A percentile compares a stretch with the other conserved stretches of the same genome.
These are phyloP conservation scores for Lichenostomus cassidix DNA, from an alignment of 2,113 vertebrate species.

Conservation along the genomic window DNA sequence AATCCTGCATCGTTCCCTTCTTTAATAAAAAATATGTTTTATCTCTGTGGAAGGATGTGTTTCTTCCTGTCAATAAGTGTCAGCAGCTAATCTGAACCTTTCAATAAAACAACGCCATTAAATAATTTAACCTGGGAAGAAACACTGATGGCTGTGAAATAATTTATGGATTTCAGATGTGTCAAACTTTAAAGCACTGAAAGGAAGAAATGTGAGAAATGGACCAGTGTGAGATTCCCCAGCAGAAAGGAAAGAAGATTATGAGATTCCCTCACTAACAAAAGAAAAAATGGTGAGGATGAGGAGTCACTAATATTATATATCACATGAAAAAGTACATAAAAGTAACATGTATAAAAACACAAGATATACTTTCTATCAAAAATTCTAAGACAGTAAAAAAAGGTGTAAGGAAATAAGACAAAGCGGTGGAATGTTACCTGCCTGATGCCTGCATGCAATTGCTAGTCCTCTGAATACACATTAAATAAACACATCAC, in stretches of 20 bases:
- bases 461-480: neutral
- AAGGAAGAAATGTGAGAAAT: slow-evolving; percentile 33
- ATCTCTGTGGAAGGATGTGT: slow-evolving; percentile 53
- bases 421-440: neutral
- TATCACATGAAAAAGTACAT: neutral
- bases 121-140: slow-evolving; percentile 75
- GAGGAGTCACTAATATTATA: neutral
- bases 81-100: slow-evolving; percentile 72
- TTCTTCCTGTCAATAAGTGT: slow-evolving; percentile 74
- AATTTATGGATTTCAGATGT: slow-evolving; percentile 74
- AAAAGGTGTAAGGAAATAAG: neutral
- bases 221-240: neutral
- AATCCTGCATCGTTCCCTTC: slow-evolving; percentile 28
- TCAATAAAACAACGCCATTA: slow-evolving; percentile 75
- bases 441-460: neutral
- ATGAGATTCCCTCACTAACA: neutral
- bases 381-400: neutral
- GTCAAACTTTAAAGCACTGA: slow-evolving; percentile 66
- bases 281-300: neutral
- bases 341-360: neutral
- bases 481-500: neutral
- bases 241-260: neutral
- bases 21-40: slow-evolving; percentile 71
- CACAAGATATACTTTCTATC: neutral
- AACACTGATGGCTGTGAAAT: slow-evolving; percentile 68